Conservation (phyloP, 2,113 vertebrate genomes). For the Perognathus longimembris region DNA sequence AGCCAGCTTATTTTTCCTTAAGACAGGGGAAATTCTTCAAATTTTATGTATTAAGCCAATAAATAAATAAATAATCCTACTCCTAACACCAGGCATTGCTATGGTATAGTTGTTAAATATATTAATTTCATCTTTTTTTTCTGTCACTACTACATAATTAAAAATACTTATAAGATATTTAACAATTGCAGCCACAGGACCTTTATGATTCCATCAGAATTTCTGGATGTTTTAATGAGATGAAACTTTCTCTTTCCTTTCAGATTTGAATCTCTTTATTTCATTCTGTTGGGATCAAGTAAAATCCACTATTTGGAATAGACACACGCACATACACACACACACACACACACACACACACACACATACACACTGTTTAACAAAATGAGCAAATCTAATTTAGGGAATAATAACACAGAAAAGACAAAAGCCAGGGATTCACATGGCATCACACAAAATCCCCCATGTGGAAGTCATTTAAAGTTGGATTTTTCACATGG, state of each 20-base stretch:
- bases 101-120: not conserved
- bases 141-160: not conserved
- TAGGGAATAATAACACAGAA: conserved; percentile 40
- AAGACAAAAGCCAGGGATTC: conserved; percentile 66
- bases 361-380: not conserved
- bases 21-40: not conserved
- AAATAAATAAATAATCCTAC: not conserved
- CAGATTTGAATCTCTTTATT: not conserved
- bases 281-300: conserved; percentile 41
- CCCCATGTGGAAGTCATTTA: conserved; percentile 79
- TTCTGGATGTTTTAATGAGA: not conserved
- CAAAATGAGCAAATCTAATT: conserved; percentile 65
- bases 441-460: conserved; percentile 15
- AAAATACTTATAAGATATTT: not conserved
- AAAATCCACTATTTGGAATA: conserved; percentile 49
- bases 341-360: too few species aligned
- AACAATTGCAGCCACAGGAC: conserved; percentile 28
- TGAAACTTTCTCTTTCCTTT: not conserved
- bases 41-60: conserved; percentile 1
- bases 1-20: not conserved
- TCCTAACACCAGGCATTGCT: not conserved
- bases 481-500: conserved; percentile 59
- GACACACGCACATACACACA: not conserved
- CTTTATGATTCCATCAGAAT: conserved; percentile 25
- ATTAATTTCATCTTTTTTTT: not conserved